Conservation (phyloP, 2,888 invertebrate genomes). For the Tridacna gigas region DNA sequence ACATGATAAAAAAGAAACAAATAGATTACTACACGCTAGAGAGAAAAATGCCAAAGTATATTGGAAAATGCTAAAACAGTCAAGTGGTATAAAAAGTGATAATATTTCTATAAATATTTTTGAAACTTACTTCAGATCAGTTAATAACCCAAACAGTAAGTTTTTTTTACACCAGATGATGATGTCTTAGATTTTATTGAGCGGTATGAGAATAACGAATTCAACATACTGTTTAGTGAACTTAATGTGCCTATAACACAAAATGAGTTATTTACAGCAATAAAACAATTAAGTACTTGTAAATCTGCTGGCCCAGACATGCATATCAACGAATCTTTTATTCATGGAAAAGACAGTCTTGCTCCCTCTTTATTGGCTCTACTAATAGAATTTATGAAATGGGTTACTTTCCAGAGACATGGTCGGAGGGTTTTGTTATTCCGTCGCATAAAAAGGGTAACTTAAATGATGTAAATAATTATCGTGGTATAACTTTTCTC, state of each 20-base stretch:
- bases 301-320: constrained; percentile 26
- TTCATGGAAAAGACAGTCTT: too few species aligned
- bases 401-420: constrained; percentile 23
- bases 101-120: constrained; percentile 14
- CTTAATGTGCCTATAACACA: constrained; percentile 1
- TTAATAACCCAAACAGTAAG: constrained; percentile 9
- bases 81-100: not conserved
- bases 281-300: constrained; percentile 14
- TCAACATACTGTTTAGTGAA: constrained; percentile 32
- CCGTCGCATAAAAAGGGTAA: constrained; percentile 34
- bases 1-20: constrained; percentile 20
- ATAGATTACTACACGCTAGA: constrained; percentile 10
- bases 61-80: constrained; percentile 34
- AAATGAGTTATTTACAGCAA: not conserved
- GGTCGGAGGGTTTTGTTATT: constrained; percentile 32
- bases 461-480: constrained; percentile 37
- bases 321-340: constrained; percentile 33
- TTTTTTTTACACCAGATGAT: constrained; percentile 24
- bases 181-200: constrained; percentile 30
- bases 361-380: not conserved
- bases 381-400: constrained; percentile 21
- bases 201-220: constrained; percentile 27
- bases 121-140: constrained; percentile 19
- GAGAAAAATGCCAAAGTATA: constrained; percentile 28
- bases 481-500: constrained; percentile 28